Evolutionary conservation across 2,797 vertebrate species (phyloP).

Genomic region (Danio albolineatus): DNA sequence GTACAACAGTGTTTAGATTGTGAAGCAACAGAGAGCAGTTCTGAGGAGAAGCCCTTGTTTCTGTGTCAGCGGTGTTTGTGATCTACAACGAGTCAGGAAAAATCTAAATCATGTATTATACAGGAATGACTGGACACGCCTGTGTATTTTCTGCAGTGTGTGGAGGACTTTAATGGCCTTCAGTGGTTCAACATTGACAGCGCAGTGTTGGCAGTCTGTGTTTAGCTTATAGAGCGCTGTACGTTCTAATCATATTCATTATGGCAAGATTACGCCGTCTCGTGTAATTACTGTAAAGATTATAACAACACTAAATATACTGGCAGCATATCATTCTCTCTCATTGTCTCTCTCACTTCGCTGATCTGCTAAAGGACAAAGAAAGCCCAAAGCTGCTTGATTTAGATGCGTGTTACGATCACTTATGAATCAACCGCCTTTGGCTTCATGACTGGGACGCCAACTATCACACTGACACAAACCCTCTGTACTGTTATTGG

Average conservation of each 20-base stretch:
- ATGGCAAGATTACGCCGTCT: conserved; percentile 32
- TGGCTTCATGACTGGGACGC: conserved; percentile 14
- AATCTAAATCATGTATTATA: conserved; percentile 15
- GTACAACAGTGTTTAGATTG: background rate
- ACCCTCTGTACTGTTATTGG: background rate
- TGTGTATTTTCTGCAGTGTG: conserved; percentile 13
- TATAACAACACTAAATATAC: conserved; percentile 37
- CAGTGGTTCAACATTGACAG: conserved; percentile 9
- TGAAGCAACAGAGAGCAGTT: conserved; percentile 7
- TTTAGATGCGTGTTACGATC: conserved; percentile 42
- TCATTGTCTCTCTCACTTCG: conserved; percentile 43
- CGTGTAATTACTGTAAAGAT: conserved; percentile 39
- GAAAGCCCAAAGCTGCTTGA: conserved; percentile 37
- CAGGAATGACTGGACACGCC: background rate
- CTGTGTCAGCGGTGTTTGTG: conserved; percentile 15
- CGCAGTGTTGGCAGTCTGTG: conserved; percentile 27
- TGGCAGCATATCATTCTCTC: conserved; percentile 48
- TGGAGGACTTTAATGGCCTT: conserved; percentile 18
- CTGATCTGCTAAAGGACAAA: conserved; percentile 43
- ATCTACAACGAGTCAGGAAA: conserved; percentile 17
- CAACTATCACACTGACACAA: conserved; percentile 25
- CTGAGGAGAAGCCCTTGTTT: background rate
- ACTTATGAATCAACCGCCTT: conserved; percentile 35
- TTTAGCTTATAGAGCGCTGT: conserved; percentile 18
- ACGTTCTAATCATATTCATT: conserved; percentile 45